phyloP scores from a whole-genome alignment of 2,888 invertebrate species.

The Lasius fuliginosus region DNA sequence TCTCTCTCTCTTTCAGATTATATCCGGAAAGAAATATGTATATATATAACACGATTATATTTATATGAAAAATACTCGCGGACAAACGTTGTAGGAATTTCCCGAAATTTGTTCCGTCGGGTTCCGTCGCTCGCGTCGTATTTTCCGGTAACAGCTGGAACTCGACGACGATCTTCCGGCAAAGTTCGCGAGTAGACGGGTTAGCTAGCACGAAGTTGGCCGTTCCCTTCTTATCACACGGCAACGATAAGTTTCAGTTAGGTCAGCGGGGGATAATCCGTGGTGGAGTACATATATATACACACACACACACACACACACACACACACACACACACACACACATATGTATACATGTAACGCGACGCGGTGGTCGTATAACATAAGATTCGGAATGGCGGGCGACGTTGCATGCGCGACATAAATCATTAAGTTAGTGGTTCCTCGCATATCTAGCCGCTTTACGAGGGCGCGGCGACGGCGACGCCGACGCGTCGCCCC shows the following conservation, averaged over 20 bases:
- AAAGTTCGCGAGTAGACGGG: constrained; percentile 46
- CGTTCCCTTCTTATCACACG: constrained; percentile 60
- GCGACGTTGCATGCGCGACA: constrained; percentile 55
- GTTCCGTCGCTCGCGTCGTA: constrained; percentile 38
- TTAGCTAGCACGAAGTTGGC: constrained; percentile 46
- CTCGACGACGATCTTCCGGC: constrained; percentile 47
- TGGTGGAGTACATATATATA: not conserved
- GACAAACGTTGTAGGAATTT: not conserved
- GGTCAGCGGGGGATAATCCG: constrained; percentile 63
- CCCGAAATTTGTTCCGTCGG: constrained; percentile 40
- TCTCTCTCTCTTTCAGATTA: not conserved
- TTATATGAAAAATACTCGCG: constrained; percentile 34
- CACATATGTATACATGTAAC: constrained; percentile 2
- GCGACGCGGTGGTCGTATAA: constrained; percentile 50
- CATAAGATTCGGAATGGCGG: constrained; percentile 59
- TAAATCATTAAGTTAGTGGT: constrained; percentile 66
- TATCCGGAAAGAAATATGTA: not conserved
- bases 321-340: not conserved
- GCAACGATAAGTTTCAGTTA: constrained; percentile 63
- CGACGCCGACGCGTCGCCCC: constrained; percentile 31
- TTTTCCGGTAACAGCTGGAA: constrained; percentile 58
- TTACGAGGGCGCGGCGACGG: constrained; percentile 61
- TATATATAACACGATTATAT: constrained; percentile 24
- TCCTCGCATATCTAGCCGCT: constrained; percentile 59
- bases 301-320: not conserved